Evolutionary conservation across 2,888 invertebrate species (phyloP).

Genomic region (Cosmorhoe ocellata): DNA sequence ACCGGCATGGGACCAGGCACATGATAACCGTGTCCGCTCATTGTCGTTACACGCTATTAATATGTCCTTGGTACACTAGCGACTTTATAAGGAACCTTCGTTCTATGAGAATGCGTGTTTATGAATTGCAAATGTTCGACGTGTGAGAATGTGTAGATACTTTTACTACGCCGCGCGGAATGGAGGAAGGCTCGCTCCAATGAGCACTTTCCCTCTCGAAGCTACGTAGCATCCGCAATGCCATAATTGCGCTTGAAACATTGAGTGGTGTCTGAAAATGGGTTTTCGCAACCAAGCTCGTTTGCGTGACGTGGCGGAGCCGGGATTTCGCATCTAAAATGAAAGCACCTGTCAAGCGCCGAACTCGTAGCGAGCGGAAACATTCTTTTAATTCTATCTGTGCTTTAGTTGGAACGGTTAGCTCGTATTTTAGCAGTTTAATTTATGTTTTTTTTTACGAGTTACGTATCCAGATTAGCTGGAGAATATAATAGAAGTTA

Average conservation of each 20-base stretch:
- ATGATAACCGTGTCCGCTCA: slow-evolving; percentile 67
- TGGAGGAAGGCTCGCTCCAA: slow-evolving; percentile 59
- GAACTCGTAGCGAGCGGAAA: slow-evolving; percentile 38
- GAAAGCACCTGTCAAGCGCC: slow-evolving; percentile 55
- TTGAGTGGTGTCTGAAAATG: slow-evolving; percentile 46
- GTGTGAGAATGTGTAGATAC: slow-evolving; percentile 50
- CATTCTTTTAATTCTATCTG: slow-evolving; percentile 39
- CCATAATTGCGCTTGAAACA: slow-evolving; percentile 53
- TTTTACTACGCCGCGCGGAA: slow-evolving; percentile 54
- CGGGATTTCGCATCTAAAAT: slow-evolving; percentile 56
- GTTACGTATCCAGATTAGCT: neutral
- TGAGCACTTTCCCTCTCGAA: slow-evolving; percentile 74
- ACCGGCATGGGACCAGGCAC: slow-evolving; percentile 54
- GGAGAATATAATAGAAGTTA: slow-evolving; percentile 1
- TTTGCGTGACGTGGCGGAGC: slow-evolving; percentile 45
- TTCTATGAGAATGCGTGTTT: slow-evolving; percentile 42
- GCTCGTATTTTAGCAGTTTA: slow-evolving; percentile 1
- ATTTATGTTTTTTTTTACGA: neutral
- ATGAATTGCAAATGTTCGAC: slow-evolving; percentile 44
- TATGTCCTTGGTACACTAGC: slow-evolving; percentile 69
- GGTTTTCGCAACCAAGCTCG: slow-evolving; percentile 49
- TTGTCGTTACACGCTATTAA: slow-evolving; percentile 66
- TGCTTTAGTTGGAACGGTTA: slow-evolving; percentile 21
- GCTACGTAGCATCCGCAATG: slow-evolving; percentile 55
- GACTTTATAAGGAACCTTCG: slow-evolving; percentile 42